Evolutionary conservation across 1,140 invertebrate genomes (phyloP).

Genomic region (Papilio polytes): DNA sequence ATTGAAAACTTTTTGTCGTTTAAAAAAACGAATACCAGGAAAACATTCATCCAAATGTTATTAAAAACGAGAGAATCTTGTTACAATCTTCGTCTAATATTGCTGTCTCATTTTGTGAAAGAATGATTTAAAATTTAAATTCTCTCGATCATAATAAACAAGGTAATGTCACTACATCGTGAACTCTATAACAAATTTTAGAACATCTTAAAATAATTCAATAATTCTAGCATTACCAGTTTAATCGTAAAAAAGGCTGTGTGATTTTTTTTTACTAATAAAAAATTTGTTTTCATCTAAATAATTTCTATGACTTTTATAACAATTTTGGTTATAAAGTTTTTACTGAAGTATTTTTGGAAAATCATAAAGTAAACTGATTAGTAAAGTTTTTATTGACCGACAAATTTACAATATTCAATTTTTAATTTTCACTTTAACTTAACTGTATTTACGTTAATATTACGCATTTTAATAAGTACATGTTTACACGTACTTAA

Average conservation of each 20-base stretch:
- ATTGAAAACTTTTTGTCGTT: neutral
- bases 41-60: neutral
- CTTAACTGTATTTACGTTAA: neutral
- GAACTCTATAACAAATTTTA: neutral
- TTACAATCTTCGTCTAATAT: neutral
- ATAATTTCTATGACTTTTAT: slow-evolving; percentile 11
- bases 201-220: neutral
- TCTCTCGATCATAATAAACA: neutral
- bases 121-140: neutral
- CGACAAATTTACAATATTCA: neutral
- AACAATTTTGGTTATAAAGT: slow-evolving; percentile 30
- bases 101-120: neutral
- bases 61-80: neutral
- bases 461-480: neutral
- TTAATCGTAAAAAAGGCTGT: neutral
- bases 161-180: neutral
- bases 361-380: neutral
- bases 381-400: neutral
- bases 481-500: slow-evolving; percentile 13
- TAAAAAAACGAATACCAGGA: neutral
- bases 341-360: slow-evolving; percentile 1
- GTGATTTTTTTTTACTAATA: slow-evolving; percentile 6
- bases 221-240: neutral
- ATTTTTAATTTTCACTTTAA: neutral
- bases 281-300: slow-evolving; percentile 36